Percentiles rank a stretch among this genome's conserved stretches.
phyloP scores from a whole-genome alignment of 23 tunicate genomes.

The Trididemnum clinides region DNA sequence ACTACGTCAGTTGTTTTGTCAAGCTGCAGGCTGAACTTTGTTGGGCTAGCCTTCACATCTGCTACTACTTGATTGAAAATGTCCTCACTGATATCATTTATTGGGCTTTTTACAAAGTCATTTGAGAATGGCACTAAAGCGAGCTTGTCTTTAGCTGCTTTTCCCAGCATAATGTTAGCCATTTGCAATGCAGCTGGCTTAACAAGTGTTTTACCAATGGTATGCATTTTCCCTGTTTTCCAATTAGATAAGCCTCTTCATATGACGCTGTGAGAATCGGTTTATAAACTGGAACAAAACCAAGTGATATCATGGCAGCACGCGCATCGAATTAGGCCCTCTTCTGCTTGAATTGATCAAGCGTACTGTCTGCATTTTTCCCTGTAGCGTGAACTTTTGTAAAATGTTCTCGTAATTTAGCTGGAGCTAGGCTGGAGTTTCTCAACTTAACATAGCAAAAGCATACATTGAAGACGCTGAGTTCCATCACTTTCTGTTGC shows the following conservation, averaged over 20 bases:
- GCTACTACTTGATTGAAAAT: conserved; percentile 48
- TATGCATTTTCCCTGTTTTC: conserved; percentile 36
- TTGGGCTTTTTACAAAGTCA: conserved; percentile 39
- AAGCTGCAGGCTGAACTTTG: conserved; percentile 55
- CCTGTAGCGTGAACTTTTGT: neutral
- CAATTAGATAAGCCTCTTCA: conserved; percentile 40
- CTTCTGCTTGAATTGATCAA: conserved; percentile 46
- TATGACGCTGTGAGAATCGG: conserved; percentile 55
- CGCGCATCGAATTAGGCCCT: conserved; percentile 39
- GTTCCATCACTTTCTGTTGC: conserved; percentile 44
- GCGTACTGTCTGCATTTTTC: conserved; percentile 32
- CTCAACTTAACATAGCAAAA: conserved; percentile 50
- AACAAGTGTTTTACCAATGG: conserved; percentile 47
- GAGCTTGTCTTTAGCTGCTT: conserved; percentile 52
- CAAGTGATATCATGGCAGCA: conserved; percentile 16
- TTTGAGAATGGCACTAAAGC: conserved; percentile 46
- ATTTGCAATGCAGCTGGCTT: conserved; percentile 42
- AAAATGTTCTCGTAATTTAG: too few relatives aligned
- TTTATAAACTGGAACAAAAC: conserved; percentile 37
- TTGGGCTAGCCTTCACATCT: conserved; percentile 40
- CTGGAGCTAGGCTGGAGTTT: too few relatives aligned
- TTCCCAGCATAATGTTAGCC: conserved; percentile 49
- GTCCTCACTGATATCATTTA: conserved; percentile 50
- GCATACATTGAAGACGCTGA: conserved; percentile 54
- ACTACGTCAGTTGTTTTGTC: conserved; percentile 66